Evolutionary conservation across 2,888 invertebrate genomes (phyloP), one percentile per base, ranked within the genome.

Genomic region (Argynnis bischoffii): DNA sequence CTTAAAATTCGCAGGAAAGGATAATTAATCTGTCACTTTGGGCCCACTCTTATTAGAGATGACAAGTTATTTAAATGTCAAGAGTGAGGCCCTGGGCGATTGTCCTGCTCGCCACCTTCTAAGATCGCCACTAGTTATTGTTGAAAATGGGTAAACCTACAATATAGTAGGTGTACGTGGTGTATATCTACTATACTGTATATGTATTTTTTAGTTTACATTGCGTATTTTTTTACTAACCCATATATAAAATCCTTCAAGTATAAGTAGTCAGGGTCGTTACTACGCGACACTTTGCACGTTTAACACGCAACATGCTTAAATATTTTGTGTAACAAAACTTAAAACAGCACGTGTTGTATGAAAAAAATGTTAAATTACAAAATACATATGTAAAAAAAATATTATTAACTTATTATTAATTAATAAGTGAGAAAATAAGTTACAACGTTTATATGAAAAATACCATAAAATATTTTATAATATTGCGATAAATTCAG

Each of bases 231-330:
- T 14, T 55, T 55, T 47, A 48, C 59, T 66, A 48, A 55, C 47
- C 55, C 48, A 55, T 66, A 47, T 59, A 18, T 47, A 57, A 57
- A 47, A 16, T 47, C n/a, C 18, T 54, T 65, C 46, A 41, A 46
- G 35, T 57, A 54, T 65, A 31, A 77, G 72, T 59, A 64, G 31
- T 54, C 35, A 48, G 48, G 56, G 55, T 35, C 48, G 15, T 50
- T 48, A n/a, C 66, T 21, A 54, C 16, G 31, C 18, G 51, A 35
- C 16, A 6, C 35, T 35, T 35, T 8, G 51, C 61, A 61, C 53
- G 41, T 41, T 54, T 51, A 79, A 86, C 86, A 86, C 88, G 84
- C 87, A 86, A 84, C 86, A 88, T 87, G 87, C 87, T 81, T 84
- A 82, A 75, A 80, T 80, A 75, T 83, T 84, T 86, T 81, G 80